phyloP scores from a whole-genome alignment of 1,140 invertebrate genomes.

The Ephestia elutella region DNA sequence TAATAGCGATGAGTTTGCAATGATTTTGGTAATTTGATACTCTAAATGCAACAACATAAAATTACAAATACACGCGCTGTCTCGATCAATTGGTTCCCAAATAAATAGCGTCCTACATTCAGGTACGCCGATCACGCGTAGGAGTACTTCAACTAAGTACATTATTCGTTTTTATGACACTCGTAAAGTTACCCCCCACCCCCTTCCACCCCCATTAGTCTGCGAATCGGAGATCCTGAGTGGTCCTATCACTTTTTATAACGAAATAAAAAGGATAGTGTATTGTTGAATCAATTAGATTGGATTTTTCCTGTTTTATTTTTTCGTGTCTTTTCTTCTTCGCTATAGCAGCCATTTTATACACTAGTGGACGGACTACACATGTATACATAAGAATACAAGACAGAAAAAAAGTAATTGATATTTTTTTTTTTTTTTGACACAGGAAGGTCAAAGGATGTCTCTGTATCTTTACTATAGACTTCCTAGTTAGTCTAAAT shows the following conservation, averaged over 20 bases:
- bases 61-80: not conserved
- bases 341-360: too few relatives aligned
- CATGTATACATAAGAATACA: too few relatives aligned
- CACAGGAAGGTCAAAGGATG: too few relatives aligned
- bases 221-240: not conserved
- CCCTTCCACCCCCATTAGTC: slow-evolving; percentile 11
- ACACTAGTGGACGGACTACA: too few relatives aligned
- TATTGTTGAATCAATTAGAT: slow-evolving; percentile 2
- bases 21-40: too few relatives aligned
- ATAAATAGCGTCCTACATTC: not conserved
- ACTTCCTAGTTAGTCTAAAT: too few relatives aligned
- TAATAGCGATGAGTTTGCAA: too few relatives aligned
- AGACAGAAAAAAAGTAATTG: too few relatives aligned
- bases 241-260: slow-evolving; percentile 5
- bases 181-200: slow-evolving; percentile 27
- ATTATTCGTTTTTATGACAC: slow-evolving; percentile 36
- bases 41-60: not conserved
- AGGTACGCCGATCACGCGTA: slow-evolving; percentile 37
- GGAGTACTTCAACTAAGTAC: slow-evolving; percentile 29
- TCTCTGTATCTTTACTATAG: too few relatives aligned
- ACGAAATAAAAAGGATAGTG: not conserved
- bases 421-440: too few relatives aligned
- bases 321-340: too few relatives aligned
- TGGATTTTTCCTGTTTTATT: not conserved
- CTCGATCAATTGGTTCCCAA: not conserved